Base-by-base conservation (phyloP, 2,888 invertebrate genomes). In the Lottia gigantea region DNA sequence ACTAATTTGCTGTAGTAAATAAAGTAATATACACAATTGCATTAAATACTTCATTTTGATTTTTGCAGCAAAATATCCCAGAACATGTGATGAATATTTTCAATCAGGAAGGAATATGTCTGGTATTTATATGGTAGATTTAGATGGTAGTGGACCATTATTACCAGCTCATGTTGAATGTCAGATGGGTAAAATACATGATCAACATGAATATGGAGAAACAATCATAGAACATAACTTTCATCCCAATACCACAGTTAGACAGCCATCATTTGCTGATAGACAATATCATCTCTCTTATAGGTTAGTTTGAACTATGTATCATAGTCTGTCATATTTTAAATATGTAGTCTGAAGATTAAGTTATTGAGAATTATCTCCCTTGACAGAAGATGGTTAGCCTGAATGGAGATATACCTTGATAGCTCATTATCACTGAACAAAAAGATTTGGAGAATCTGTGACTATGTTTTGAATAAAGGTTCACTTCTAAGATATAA, bases 121-220 rank as follows among this genome's bases (percentile, higher is more conserved):
- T 49, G 96, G 96, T 80, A 95, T 96, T 0, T 97, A 96, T 86
- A 92, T 94, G 64, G 95, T 97, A 80, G 97, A 97, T 85, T 95
- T 97, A 68, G 97, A 97, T 85, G 96, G 97, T 0, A 95, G 95
- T 85, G 97, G 97, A 0, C 92, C 94, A 71, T 95, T 95, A 85
- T 95, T 96, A 3, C 96, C 96, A 0, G 95, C 95, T 0, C 93
- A 95, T 83, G 96, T 97, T 0, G 93, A 95, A 82, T 97, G 97
- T 86, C 95, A 95, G 86, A 97, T 97, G 86, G 95, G 77, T n/a
- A 68, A 74, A 64, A 67, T 72, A 45, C 49, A 73, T 16, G 68
- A 76, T 12, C 76, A 66, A 23, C 77, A 82, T 46, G 46, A 23
- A 1, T 81, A 78, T 68, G 85, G 85, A 6, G 77, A 76, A 40